These are phyloP conservation scores for Mayetiola destructor DNA, from an alignment of 2,888 invertebrate genomes.

Conservation along the genomic window DNA sequence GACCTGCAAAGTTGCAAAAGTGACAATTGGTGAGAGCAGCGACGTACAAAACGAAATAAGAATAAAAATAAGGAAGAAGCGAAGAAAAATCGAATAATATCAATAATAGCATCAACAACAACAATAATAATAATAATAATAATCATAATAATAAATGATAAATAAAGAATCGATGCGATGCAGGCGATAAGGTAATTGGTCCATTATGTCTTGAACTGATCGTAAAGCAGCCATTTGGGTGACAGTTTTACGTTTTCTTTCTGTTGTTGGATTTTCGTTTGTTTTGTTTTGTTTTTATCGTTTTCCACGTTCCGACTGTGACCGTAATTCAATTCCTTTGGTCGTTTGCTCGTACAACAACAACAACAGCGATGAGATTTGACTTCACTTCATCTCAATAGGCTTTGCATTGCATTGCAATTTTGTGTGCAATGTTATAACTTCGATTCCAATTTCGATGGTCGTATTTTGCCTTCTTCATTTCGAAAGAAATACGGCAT, in stretches of 20 bases:
- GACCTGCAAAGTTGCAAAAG: constrained; percentile 9
- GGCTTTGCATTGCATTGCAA: too few species aligned
- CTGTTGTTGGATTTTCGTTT: not conserved
- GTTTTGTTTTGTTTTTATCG: not conserved
- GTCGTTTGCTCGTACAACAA: too few species aligned
- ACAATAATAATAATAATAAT: constrained; percentile 10
- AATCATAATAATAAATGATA: constrained; percentile 16
- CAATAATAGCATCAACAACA: too few species aligned
- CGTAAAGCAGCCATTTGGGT: constrained; percentile 19
- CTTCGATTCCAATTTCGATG: too few species aligned
- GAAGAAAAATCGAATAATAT: constrained; percentile 4
- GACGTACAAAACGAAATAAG: too few species aligned
- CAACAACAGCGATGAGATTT: too few species aligned
- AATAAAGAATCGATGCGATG: constrained; percentile 23
- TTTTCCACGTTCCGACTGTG: not conserved
- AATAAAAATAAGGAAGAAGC: too few species aligned
- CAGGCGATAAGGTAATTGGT: constrained; percentile 25
- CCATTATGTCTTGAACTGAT: constrained; percentile 21
- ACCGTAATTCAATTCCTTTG: constrained; percentile 11
- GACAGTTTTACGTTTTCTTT: constrained; percentile 18
- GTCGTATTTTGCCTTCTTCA: not conserved
- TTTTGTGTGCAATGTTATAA: too few species aligned
- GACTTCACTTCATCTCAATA: too few species aligned
- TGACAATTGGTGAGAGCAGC: too few species aligned
- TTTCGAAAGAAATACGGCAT: constrained; percentile 7